Conservation (phyloP, 1,140 invertebrate genomes). For the Drosophila tani region DNA sequence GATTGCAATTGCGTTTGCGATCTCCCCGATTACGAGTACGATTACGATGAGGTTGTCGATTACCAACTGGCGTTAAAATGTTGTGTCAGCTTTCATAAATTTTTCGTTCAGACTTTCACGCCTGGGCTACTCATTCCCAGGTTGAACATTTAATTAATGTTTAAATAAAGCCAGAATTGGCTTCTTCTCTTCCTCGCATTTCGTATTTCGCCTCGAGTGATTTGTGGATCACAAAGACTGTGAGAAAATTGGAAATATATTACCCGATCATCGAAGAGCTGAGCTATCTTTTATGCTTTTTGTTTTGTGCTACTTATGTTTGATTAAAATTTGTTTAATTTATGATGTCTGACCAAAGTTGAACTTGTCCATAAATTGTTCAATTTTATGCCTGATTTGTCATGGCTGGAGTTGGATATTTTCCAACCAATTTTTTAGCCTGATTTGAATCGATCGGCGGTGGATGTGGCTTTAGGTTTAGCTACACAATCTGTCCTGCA, state of each 20-base stretch:
- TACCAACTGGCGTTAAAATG: slow-evolving; percentile 62
- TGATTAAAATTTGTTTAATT: slow-evolving; percentile 69
- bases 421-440: slow-evolving; percentile 10
- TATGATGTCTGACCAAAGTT: slow-evolving; percentile 47
- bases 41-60: slow-evolving; percentile 48
- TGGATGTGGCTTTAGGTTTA: not conserved
- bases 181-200: slow-evolving; percentile 32
- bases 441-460: not conserved
- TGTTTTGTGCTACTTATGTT: slow-evolving; percentile 62
- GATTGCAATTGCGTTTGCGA: slow-evolving; percentile 48
- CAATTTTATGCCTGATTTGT: slow-evolving; percentile 68
- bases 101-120: slow-evolving; percentile 43
- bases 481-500: slow-evolving; percentile 26
- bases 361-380: slow-evolving; percentile 62
- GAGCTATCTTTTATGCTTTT: not conserved
- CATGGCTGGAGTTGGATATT: slow-evolving; percentile 31
- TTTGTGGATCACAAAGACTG: slow-evolving; percentile 54
- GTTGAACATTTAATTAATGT: slow-evolving; percentile 66
- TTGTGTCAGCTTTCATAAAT: slow-evolving; percentile 69
- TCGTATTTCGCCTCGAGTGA: slow-evolving; percentile 51
- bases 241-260: slow-evolving; percentile 61
- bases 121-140: slow-evolving; percentile 49
- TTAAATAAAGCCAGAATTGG: slow-evolving; percentile 51
- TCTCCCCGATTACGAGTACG: slow-evolving; percentile 23
- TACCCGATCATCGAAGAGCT: slow-evolving; percentile 14